These are phyloP conservation scores for Daktulosphaira vitifoliae DNA, from an alignment of 1,140 invertebrate genomes.

Conservation along the genomic window DNA sequence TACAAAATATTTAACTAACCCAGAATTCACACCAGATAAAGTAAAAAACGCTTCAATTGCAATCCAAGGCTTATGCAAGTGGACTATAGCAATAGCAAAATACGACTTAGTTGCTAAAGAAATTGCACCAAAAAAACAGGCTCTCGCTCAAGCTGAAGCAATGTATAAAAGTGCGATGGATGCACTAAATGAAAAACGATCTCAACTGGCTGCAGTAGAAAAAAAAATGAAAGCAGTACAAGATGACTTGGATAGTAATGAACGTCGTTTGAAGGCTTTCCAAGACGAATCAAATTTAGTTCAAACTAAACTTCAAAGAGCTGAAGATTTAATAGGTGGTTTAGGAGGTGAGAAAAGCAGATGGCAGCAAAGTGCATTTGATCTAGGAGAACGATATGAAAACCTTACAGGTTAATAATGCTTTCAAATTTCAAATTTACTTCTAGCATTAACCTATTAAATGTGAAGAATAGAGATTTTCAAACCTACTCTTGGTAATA, in stretches of 20 bases:
- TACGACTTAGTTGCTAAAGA: slow-evolving; percentile 87
- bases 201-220: slow-evolving; percentile 62
- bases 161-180: slow-evolving; percentile 58
- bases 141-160: slow-evolving; percentile 65
- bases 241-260: slow-evolving; percentile 44
- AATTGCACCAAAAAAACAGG: slow-evolving; percentile 73
- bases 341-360: slow-evolving; percentile 71
- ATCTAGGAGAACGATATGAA: slow-evolving; percentile 56
- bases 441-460: too few relatives aligned
- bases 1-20: slow-evolving; percentile 65
- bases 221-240: slow-evolving; percentile 56
- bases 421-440: too few relatives aligned
- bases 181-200: slow-evolving; percentile 64
- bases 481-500: too few relatives aligned
- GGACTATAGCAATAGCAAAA: slow-evolving; percentile 86
- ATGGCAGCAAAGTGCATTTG: slow-evolving; percentile 71
- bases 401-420: slow-evolving; percentile 44
- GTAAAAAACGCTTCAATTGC: slow-evolving; percentile 69
- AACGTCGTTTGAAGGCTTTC: slow-evolving; percentile 31
- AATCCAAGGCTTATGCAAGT: slow-evolving; percentile 74
- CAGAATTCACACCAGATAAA: slow-evolving; percentile 86
- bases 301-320: slow-evolving; percentile 79
- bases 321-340: slow-evolving; percentile 83
- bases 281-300: slow-evolving; percentile 73
- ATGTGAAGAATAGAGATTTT: too few relatives aligned